A percentile compares a stretch with the other conserved stretches of the same genome.
These are phyloP conservation scores for Erythrocercus mccallii DNA, from an alignment of 2,113 vertebrate species.

Conservation along the genomic window DNA sequence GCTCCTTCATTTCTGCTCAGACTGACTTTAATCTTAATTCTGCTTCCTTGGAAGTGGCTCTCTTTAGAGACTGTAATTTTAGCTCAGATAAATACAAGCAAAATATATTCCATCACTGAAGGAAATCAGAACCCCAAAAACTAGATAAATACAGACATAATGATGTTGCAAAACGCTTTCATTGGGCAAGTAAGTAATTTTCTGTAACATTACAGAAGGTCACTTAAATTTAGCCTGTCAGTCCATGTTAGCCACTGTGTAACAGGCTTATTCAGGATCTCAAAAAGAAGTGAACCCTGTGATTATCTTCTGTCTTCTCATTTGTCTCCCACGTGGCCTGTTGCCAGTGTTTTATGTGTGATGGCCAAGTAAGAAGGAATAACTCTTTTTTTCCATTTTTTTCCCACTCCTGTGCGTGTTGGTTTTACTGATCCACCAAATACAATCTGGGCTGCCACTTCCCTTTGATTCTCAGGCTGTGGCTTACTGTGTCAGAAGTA, in stretches of 20 bases:
- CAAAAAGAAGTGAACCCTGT: conserved; percentile 7
- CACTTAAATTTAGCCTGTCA: conserved; percentile 22
- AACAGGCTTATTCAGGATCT: conserved; percentile 11
- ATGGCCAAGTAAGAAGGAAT: background rate
- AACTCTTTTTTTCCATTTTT: background rate
- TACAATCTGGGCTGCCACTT: background rate
- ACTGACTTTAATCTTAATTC: conserved; percentile 33
- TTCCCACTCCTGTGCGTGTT: background rate
- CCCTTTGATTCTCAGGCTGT: background rate
- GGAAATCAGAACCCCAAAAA: background rate
- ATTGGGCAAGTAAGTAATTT: conserved; percentile 9
- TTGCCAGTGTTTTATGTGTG: background rate
- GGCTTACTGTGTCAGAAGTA: background rate
- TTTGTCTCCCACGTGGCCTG: background rate
- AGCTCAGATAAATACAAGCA: background rate
- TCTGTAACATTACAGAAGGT: background rate
- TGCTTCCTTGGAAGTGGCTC: background rate
- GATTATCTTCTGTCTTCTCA: conserved; percentile 24
- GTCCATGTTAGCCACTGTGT: background rate
- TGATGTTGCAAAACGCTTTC: background rate
- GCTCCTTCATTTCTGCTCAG: background rate
- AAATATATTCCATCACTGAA: background rate
- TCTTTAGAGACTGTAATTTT: background rate
- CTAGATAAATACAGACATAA: background rate
- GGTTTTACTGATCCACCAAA: background rate